Base-by-base conservation (phyloP, 1,140 invertebrate genomes). In the Pentalonia nigronervosa region DNA sequence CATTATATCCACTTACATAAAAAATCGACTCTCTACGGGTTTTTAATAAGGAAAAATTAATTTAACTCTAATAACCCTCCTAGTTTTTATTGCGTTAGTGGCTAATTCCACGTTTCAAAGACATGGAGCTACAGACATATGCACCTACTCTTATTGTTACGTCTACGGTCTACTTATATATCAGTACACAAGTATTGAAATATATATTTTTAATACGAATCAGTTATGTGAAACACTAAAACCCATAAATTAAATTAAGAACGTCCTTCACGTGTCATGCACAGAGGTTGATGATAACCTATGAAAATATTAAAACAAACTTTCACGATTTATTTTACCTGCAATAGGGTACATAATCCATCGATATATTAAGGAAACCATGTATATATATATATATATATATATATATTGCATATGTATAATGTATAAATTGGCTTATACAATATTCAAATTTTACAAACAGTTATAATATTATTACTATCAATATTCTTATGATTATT, bases 281-380 rank as follows among this genome's bases (percentile, higher is more conserved):
- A 76, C 4, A n/a, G 14, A 76, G 60, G 60, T 76, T 76, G 14
- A 76, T 76, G 14, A 76, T 76, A n/a, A n/a, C n/a, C n/a, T 76
- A 76, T 76, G 60, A 76, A n/a, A 67, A 76, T n/a, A 76, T 76
- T 76, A 76, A 76, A 76, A 76, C 7, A 76, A 76, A 76, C 60
- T n/a, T 76, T 76, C 60, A 76, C n/a, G 60, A 30, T 76, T 34
- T 76, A 3, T 76, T 17, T 76, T 17, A 76, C 60, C 60, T n/a
- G n/a, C 60, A n/a, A 14, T n/a, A 67, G 41, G 41, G 14, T 67
- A 17, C 11, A 76, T 76, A 76, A 76, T 76, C 60, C 11, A 1
- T n/a, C n/a, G n/a, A n/a, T 21, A n/a, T n/a, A 76, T 76, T n/a
- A 20, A 76, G n/a, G n/a, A 76, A 76, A 14, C 60, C 60, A n/a